Base-by-base conservation (phyloP, 2,797 vertebrate genomes). In the Sebastolobus altivelis region DNA sequence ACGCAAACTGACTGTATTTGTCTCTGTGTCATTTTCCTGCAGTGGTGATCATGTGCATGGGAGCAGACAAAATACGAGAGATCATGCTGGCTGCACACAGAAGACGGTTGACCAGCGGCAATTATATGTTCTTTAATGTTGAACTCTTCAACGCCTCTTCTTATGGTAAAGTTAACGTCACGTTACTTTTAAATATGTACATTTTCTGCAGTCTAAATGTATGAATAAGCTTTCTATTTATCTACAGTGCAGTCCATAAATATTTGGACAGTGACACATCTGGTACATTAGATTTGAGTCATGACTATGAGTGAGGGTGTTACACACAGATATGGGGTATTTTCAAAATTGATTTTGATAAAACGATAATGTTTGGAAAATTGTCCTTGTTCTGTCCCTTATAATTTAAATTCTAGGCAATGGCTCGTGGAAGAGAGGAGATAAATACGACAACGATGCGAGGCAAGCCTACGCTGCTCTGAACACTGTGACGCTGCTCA, bases 1-100 rank as follows among this genome's bases (percentile, higher is more conserved):
- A 38, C 49, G 29, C 14, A 52, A 31, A 65, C 1, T 33, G 8
- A 55, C 38, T 69, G n/a, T 2, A 16, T 61, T 11, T 83, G 20
- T 78, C 16, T 86, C 18, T 85, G 38, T 87, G 38, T 84, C 4
- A 0, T 86, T 67, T 75, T 87, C 75, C 91, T 90, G 62, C 95
- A 99, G 98, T 99, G 92, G 95, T 99, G 78, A 97, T 99, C 89
- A 98, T 99, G 97, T 99, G 99, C 88, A 97, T 97, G 79, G 96
- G 94, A 1, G 94, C 96, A 12, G 96, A 98, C 85, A 95, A 93
- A 55, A 94, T 99, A 76, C 94, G 98, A 82, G 96, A 96, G 70
- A 95, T 99, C 93, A 99, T 99, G 98, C 84, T 99, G 90, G 96
- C 96, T 13, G 98, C 96, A 8, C 97, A 99, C 93, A 93, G 95